These are phyloP conservation scores for Heliconius ethilla DNA, from an alignment of 2,888 invertebrate genomes.

Conservation along the genomic window DNA sequence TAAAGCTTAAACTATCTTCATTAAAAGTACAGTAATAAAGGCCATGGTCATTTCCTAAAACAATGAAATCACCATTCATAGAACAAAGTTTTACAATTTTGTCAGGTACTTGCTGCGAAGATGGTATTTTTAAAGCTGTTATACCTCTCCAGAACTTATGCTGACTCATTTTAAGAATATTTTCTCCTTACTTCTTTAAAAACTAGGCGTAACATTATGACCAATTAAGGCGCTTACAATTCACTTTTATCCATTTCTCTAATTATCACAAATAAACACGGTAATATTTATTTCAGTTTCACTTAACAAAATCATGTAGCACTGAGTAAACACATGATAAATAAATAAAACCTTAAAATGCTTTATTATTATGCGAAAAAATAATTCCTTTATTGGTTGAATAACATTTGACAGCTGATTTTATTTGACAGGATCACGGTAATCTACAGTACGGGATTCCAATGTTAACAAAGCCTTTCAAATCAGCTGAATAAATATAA, in stretches of 20 bases:
- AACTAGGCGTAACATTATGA: constrained; percentile 46
- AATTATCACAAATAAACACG: not conserved
- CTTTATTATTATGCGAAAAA: constrained; percentile 1
- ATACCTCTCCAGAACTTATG: constrained; percentile 78
- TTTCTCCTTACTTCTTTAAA: constrained; percentile 51
- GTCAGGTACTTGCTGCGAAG: constrained; percentile 71
- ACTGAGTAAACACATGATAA: not conserved
- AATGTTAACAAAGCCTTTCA: not conserved
- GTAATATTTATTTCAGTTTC: not conserved
- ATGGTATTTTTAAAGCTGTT: constrained; percentile 61
- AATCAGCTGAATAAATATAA: not conserved
- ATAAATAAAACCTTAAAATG: not conserved
- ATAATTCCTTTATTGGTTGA: not conserved
- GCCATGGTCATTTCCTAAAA: constrained; percentile 74
- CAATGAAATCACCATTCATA: constrained; percentile 67
- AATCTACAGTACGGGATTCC: not conserved
- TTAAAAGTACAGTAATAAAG: constrained; percentile 71
- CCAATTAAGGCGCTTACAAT: constrained; percentile 31
- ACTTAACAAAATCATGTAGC: not conserved
- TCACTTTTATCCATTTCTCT: constrained; percentile 14
- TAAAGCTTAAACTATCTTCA: constrained; percentile 69
- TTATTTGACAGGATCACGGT: not conserved
- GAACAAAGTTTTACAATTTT: constrained; percentile 76
- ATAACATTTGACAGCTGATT: constrained; percentile 38
- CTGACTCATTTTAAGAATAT: constrained; percentile 71